Evolutionary conservation across 2,797 vertebrate genomes (phyloP).

Genomic region (Moxostoma hubbsi): DNA sequence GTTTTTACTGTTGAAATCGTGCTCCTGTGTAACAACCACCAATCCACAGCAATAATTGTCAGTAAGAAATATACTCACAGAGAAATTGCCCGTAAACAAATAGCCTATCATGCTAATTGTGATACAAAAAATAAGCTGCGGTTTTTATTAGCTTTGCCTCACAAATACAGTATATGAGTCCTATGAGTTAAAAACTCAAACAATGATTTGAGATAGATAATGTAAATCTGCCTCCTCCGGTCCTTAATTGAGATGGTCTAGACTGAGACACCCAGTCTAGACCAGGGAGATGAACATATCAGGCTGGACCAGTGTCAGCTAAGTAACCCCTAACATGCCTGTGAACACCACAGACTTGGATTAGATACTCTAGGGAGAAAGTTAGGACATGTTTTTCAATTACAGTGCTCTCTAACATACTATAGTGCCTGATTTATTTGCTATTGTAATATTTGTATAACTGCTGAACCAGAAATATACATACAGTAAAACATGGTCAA

Average conservation of each 20-base stretch:
- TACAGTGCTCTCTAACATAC: slow-evolving; percentile 5
- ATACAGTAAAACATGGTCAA: neutral
- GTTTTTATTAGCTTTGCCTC: neutral
- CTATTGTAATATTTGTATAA: slow-evolving; percentile 33
- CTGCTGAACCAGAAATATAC: neutral
- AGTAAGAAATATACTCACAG: neutral
- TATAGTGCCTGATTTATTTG: neutral
- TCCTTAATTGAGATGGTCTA: slow-evolving; percentile 5
- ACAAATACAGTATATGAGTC: slow-evolving; percentile 24
- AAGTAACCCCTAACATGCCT: neutral
- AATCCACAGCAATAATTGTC: slow-evolving; percentile 5
- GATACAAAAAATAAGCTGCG: neutral
- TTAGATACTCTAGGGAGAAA: neutral
- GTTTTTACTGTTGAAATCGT: neutral
- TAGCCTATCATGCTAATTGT: neutral
- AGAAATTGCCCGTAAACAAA: neutral
- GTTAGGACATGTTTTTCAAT: neutral
- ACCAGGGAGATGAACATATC: neutral
- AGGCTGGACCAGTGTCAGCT: neutral
- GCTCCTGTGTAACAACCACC: neutral
- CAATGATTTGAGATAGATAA: slow-evolving; percentile 35
- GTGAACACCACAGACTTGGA: slow-evolving; percentile 4
- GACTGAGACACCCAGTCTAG: neutral
- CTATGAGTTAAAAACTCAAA: slow-evolving; percentile 18
- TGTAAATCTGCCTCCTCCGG: slow-evolving; percentile 47